Conservation (phyloP, 2,113 vertebrate species). For the Athene noctua region DNA sequence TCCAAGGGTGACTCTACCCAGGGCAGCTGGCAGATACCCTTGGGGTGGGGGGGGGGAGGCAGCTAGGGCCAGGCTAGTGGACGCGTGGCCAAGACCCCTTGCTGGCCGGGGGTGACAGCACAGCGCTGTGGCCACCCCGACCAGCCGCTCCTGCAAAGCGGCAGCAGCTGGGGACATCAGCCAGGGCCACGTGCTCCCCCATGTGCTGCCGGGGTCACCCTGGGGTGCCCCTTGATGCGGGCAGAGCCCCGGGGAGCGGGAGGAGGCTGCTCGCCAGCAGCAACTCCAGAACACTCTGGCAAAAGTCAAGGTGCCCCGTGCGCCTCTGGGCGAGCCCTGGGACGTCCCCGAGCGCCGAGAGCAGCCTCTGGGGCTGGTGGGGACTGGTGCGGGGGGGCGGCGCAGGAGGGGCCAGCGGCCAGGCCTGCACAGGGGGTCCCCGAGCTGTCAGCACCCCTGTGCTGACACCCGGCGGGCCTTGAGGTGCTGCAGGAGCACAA, state of each 20-base stretch:
- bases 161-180: constrained; percentile 14
- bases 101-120: neutral
- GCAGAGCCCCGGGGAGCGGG: neutral
- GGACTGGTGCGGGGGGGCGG: neutral
- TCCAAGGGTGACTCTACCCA: rapidly evolving
- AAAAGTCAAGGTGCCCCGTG: constrained; percentile 38
- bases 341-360: neutral
- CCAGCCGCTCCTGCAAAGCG: neutral
- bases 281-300: neutral
- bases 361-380: neutral
- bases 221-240: constrained; percentile 31
- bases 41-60: neutral
- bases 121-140: neutral
- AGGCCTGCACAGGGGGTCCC: neutral
- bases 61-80: neutral
- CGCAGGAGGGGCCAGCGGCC: neutral
- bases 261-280: neutral
- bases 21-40: neutral
- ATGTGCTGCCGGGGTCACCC: constrained; percentile 51
- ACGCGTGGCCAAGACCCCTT: neutral
- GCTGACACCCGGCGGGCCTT: neutral
- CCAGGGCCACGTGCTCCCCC: constrained; percentile 2
- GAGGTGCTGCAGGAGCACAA: neutral
- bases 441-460: neutral
- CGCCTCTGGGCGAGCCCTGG: neutral